A percentile compares a stretch with the other conserved stretches of the same genome.
phyloP scores from a whole-genome alignment of 2,888 invertebrate genomes.

The Heliconius sara region DNA sequence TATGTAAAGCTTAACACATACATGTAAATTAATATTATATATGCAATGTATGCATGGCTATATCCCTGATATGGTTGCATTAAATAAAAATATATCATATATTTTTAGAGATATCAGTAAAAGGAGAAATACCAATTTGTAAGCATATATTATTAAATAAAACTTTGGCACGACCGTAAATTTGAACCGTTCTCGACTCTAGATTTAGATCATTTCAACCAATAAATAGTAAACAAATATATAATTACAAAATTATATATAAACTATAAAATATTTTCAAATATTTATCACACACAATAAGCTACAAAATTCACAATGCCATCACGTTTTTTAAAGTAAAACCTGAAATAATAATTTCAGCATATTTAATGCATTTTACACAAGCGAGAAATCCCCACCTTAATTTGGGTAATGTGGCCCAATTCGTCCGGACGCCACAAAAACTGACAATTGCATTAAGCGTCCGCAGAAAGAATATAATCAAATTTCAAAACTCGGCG shows the following conservation, averaged over 20 bases:
- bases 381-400: slow-evolving; percentile 19
- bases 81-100: no score
- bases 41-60: slow-evolving; percentile 3
- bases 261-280: no score
- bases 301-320: neutral
- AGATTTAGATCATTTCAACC: no score
- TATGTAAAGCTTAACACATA: neutral
- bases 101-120: no score
- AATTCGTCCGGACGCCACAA: slow-evolving; percentile 29
- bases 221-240: no score
- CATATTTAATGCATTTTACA: slow-evolving; percentile 3
- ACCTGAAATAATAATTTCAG: neutral
- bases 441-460: slow-evolving; percentile 40
- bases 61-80: no score
- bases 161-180: no score
- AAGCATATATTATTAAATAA: no score
- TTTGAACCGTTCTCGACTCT: no score
- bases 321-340: neutral
- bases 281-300: no score
- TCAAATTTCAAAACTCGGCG: slow-evolving; percentile 62
- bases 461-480: slow-evolving; percentile 54
- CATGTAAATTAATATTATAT: neutral
- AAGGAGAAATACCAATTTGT: no score
- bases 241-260: no score
- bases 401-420: slow-evolving; percentile 28